phyloP scores from a whole-genome alignment of 2,113 vertebrate species.

The Hippolais icterina region DNA sequence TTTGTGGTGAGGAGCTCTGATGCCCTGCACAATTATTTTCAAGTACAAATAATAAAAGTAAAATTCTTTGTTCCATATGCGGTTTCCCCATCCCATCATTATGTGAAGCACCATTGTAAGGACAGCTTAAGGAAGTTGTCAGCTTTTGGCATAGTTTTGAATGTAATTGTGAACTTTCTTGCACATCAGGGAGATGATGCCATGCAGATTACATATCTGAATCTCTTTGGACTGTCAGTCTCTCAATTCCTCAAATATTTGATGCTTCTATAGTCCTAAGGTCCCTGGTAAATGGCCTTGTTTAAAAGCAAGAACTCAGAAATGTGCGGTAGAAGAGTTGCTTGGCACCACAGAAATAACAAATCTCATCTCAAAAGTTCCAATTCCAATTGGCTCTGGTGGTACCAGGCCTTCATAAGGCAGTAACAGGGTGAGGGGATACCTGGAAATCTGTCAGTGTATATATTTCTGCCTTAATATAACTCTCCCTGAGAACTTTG shows the following conservation, averaged over 20 bases:
- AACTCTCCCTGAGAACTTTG: not conserved
- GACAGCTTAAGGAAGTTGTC: not conserved
- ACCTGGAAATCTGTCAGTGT: not conserved
- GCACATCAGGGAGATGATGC: not conserved
- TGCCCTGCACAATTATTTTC: not conserved
- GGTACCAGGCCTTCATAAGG: not conserved
- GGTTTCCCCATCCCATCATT: fast-evolving
- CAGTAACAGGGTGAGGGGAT: not conserved
- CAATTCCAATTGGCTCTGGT: not conserved
- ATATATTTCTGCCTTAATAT: not conserved
- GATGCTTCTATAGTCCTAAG: not conserved
- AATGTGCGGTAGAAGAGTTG: not conserved
- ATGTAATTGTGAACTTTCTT: not conserved
- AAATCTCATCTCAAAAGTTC: not conserved
- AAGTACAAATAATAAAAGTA: not conserved
- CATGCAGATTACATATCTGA: not conserved
- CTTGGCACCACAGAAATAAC: not conserved
- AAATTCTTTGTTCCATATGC: not conserved
- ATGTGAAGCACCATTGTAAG: not conserved
- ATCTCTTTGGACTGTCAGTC: not conserved
- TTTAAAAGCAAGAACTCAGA: not conserved
- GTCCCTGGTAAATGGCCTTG: not conserved
- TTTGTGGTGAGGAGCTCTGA: not conserved
- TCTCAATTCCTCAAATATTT: not conserved
- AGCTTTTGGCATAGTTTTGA: not conserved